A percentile compares a stretch with the other conserved stretches of the same genome.
Conservation (phyloP, 2,113 vertebrate genomes). For the Raja brachyura region DNA sequence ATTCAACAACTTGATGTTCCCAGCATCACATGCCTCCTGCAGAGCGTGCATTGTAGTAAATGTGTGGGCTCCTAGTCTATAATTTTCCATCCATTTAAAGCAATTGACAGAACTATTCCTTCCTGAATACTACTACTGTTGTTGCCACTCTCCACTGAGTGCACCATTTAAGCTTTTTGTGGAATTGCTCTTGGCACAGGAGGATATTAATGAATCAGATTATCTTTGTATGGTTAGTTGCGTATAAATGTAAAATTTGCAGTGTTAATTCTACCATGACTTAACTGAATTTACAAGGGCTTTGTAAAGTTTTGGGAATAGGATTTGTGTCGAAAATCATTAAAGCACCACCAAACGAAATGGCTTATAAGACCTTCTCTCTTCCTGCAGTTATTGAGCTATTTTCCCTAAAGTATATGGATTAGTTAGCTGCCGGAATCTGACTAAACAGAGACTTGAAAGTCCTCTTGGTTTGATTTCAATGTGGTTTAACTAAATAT, state of each 20-base stretch:
- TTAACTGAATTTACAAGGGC: neutral
- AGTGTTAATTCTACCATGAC: neutral
- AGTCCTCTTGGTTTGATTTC: neutral
- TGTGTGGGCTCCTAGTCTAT: neutral
- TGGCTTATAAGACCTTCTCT: neutral
- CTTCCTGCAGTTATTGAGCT: neutral
- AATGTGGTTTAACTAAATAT: neutral
- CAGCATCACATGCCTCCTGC: neutral
- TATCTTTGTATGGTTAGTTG: neutral
- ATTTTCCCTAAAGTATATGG: neutral
- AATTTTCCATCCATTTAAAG: slow-evolving; percentile 23
- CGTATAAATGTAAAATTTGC: neutral
- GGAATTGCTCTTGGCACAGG: neutral
- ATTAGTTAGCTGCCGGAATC: neutral
- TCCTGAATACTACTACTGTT: neutral
- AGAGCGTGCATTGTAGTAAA: neutral
- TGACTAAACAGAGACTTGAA: neutral
- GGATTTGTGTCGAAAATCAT: neutral
- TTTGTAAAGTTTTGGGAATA: slow-evolving; percentile 7
- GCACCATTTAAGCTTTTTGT: neutral
- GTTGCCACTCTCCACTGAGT: neutral
- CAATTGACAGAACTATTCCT: neutral
- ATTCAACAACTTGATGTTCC: neutral
- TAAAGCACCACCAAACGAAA: neutral
- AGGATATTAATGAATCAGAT: slow-evolving; percentile 9